Evolutionary conservation across 2,888 invertebrate species (phyloP), one percentile per base, ranked within the genome.

Genomic region (Homarus gammarus): DNA sequence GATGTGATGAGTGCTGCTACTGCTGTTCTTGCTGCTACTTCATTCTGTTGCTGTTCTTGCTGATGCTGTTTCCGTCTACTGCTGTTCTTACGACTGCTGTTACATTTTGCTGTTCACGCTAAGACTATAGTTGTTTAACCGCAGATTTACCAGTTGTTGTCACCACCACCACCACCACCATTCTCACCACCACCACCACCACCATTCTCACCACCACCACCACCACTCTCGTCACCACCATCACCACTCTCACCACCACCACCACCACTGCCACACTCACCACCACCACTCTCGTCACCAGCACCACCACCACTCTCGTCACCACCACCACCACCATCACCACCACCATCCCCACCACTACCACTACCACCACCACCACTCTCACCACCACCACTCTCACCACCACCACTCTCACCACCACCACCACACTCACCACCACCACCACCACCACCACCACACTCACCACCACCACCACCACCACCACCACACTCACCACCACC

Each of bases 21-120:
- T 40, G 70, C 31, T 44, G 40, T 44, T 75, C n/a, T n/a, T 75
- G 51, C 44, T 51, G 70, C 31, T 70, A 70, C 15, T n/a, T n/a
- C n/a, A n/a, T n/a, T n/a, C n/a, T 56, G 56, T 2, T 56, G 56
- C 15, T 56, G 12, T 22, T 56, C 2, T 1, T 56, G 56, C 15
- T 56, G 56, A 2, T 56, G 56, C 10, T 15, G 56, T 3, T 15
- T 10, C 1, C 0, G 3, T n/a, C n/a, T n/a, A n/a, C n/a, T n/a
- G n/a, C n/a, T n/a, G n/a, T n/a, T n/a, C n/a, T n/a, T n/a, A n/a
- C n/a, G n/a, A n/a, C n/a, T n/a, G n/a, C n/a, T n/a, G n/a, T n/a
- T n/a, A n/a, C n/a, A n/a, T n/a, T n/a, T n/a, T n/a, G n/a, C n/a
- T n/a, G n/a, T n/a, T n/a, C n/a, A n/a, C n/a, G n/a, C n/a, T n/a